These are phyloP conservation scores for Anomalospiza imberbis DNA, from an alignment of 2,797 vertebrate species.

Conservation along the genomic window DNA sequence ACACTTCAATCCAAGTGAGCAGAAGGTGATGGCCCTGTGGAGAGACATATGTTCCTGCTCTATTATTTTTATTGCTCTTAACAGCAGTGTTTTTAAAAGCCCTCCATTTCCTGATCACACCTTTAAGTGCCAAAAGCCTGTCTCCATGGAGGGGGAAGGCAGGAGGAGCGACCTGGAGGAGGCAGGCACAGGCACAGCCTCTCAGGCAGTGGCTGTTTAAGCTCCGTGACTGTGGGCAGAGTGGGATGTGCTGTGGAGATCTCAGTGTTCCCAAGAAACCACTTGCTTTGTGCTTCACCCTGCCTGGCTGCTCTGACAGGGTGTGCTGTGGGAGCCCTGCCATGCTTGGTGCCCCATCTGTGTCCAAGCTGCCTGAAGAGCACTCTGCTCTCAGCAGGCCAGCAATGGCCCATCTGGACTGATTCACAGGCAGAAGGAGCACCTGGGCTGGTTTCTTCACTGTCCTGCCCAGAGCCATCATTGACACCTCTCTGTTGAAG, in stretches of 20 bases:
- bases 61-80: slow-evolving; percentile 54
- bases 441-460: background rate
- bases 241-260: background rate
- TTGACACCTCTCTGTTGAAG: background rate
- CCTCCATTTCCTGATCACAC: background rate
- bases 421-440: background rate
- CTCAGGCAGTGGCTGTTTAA: background rate
- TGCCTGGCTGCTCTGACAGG: background rate
- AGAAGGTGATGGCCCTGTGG: slow-evolving; percentile 41
- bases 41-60: slow-evolving; percentile 36
- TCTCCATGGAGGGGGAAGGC: background rate
- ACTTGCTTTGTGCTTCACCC: background rate
- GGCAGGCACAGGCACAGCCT: background rate
- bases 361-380: background rate
- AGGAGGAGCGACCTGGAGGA: background rate
- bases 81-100: slow-evolving; percentile 37
- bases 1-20: slow-evolving; percentile 40
- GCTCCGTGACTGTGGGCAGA: background rate
- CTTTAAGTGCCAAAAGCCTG: background rate
- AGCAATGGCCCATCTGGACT: background rate
- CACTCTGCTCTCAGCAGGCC: background rate
- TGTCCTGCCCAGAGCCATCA: background rate
- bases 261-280: background rate
- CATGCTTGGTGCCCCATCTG: background rate
- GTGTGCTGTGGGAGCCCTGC: background rate